Conservation (phyloP, 1,140 invertebrate genomes). For the Drosophila nebulosa region DNA sequence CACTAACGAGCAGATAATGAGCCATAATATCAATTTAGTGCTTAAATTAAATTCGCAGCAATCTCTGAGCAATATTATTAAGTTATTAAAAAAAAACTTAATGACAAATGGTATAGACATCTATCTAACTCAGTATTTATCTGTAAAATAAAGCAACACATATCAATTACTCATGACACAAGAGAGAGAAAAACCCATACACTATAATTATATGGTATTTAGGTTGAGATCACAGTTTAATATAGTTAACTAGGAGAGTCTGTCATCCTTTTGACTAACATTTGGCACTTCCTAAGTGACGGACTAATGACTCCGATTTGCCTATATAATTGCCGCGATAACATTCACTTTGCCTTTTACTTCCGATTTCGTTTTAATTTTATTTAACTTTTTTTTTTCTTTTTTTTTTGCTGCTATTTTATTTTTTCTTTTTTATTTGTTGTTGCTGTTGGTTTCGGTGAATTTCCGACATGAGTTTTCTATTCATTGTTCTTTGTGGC, state of each 20-base stretch:
- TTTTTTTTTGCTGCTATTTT: constrained; percentile 2
- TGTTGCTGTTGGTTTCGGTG: background rate
- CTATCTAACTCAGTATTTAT: constrained; percentile 23
- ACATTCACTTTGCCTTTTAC: constrained; percentile 48
- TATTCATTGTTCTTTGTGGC: constrained; percentile 39
- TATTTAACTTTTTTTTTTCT: background rate
- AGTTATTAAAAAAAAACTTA: constrained; percentile 50
- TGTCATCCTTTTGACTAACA: constrained; percentile 19
- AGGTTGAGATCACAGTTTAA: no score
- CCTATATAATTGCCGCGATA: constrained; percentile 11
- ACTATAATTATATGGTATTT: no score
- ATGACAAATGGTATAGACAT: constrained; percentile 14
- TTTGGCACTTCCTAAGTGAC: background rate
- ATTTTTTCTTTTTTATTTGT: constrained; percentile 32
- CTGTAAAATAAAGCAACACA: background rate
- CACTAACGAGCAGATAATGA: constrained; percentile 51
- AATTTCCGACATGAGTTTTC: constrained; percentile 57
- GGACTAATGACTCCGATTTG: background rate
- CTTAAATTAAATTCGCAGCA: background rate
- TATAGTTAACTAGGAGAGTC: no score
- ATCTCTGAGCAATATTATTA: constrained; percentile 19
- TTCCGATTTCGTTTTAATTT: constrained; percentile 41
- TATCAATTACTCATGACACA: constrained; percentile 14
- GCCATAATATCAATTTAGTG: constrained; percentile 10
- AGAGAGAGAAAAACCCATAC: no score